A percentile compares a stretch with the other conserved stretches of the same genome.
Evolutionary conservation across 2,888 invertebrate genomes (phyloP).

Genomic region (Agrotis ipsilon): DNA sequence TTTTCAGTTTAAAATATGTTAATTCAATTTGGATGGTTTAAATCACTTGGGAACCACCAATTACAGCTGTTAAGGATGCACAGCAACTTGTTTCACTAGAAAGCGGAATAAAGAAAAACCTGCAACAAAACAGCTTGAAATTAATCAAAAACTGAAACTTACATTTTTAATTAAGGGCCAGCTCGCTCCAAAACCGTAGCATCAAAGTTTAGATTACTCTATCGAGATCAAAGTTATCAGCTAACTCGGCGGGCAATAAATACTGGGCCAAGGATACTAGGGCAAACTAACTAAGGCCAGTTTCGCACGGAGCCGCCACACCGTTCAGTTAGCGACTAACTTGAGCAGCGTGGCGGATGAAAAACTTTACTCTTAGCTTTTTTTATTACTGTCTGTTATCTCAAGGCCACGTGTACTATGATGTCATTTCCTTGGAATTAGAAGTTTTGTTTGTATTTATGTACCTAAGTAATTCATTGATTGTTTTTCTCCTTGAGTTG

Average conservation of each 20-base stretch:
- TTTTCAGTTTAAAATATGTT: neutral
- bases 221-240: conserved; percentile 56
- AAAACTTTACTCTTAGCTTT: neutral
- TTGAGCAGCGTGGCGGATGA: neutral
- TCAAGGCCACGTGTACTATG: neutral
- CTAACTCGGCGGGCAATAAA: conserved; percentile 40
- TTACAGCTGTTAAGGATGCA: too few species aligned
- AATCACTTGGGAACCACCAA: neutral
- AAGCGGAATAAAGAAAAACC: neutral
- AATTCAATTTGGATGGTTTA: conserved; percentile 9
- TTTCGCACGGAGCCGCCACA: neutral
- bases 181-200: conserved; percentile 35
- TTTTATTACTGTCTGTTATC: neutral
- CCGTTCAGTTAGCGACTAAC: neutral
- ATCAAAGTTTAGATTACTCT: conserved; percentile 27
- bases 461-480: neutral
- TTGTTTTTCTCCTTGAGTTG: neutral
- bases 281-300: conserved; percentile 38
- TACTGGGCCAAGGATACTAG: conserved; percentile 41
- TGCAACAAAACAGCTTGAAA: neutral
- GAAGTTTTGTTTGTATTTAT: neutral
- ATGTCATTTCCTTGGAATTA: neutral
- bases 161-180: neutral
- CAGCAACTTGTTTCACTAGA: neutral
- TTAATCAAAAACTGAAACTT: neutral